phyloP scores from a whole-genome alignment of 2,113 vertebrate genomes.

The Argyrosomus japonicus region DNA sequence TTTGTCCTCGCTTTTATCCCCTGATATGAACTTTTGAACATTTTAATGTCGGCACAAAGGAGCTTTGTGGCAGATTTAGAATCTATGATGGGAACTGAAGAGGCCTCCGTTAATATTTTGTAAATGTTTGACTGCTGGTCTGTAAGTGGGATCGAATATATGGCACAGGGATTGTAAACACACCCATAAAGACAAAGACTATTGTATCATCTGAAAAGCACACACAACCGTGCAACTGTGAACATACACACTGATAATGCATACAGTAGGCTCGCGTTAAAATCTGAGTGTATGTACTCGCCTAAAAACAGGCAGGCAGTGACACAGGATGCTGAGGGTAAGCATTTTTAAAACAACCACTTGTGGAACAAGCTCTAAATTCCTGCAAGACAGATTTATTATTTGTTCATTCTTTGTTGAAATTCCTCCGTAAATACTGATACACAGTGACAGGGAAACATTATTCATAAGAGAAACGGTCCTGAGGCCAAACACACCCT shows the following conservation, averaged over 20 bases:
- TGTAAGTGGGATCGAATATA: background rate
- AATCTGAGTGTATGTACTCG: background rate
- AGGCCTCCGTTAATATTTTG: background rate
- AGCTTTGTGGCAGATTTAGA: constrained; percentile 38
- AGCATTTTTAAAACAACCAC: background rate
- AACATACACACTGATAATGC: background rate
- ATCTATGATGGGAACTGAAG: background rate
- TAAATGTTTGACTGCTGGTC: background rate
- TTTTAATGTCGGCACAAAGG: constrained; percentile 21
- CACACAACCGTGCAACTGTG: background rate
- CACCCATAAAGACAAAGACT: background rate
- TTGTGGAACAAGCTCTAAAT: background rate
- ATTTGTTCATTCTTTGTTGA: background rate
- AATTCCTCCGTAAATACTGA: background rate
- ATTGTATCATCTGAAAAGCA: background rate
- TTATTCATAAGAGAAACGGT: background rate
- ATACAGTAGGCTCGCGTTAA: background rate
- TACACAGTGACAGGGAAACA: background rate
- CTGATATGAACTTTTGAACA: background rate
- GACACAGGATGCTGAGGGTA: background rate
- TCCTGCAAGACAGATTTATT: background rate
- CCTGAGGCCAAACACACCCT: background rate
- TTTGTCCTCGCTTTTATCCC: constrained; percentile 9
- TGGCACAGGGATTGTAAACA: background rate
- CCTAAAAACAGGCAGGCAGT: background rate